A percentile compares a stretch with the other conserved stretches of the same genome.
phyloP scores from a whole-genome alignment of 2,888 invertebrate genomes.

The Aquatica leii region DNA sequence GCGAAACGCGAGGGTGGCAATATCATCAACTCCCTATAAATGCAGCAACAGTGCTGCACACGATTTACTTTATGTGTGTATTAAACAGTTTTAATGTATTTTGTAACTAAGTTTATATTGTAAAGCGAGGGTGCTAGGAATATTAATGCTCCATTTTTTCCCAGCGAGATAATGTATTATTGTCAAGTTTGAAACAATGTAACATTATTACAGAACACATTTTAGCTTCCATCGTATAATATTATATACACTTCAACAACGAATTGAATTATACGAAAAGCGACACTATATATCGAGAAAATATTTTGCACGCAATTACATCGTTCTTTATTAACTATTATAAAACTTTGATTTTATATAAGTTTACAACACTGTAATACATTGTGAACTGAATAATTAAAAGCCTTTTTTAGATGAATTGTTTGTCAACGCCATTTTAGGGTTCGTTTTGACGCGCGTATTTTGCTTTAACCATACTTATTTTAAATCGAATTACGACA shows the following conservation, averaged over 20 bases:
- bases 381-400: too few relatives aligned
- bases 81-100: slow-evolving; percentile 59
- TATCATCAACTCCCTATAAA: slow-evolving; percentile 48
- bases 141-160: slow-evolving; percentile 53
- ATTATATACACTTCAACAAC: slow-evolving; percentile 21
- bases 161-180: slow-evolving; percentile 50
- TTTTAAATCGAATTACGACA: too few relatives aligned
- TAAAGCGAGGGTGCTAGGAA: slow-evolving; percentile 54
- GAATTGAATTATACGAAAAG: slow-evolving; percentile 22
- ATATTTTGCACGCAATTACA: slow-evolving; percentile 10
- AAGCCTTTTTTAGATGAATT: too few relatives aligned
- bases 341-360: slow-evolving; percentile 8
- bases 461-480: too few relatives aligned
- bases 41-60: slow-evolving; percentile 48
- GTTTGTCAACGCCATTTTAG: too few relatives aligned
- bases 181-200: slow-evolving; percentile 50
- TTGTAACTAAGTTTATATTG: slow-evolving; percentile 57
- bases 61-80: slow-evolving; percentile 57
- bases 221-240: slow-evolving; percentile 29
- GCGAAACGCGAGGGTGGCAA: slow-evolving; percentile 38
- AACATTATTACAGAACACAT: slow-evolving; percentile 45
- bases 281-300: slow-evolving; percentile 13
- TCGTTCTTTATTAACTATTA: slow-evolving; percentile 5
- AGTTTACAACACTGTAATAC: not conserved
- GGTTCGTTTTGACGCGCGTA: too few relatives aligned